Conservation (phyloP, 2,888 invertebrate species). For the Sphaerophoria rueppellii region DNA sequence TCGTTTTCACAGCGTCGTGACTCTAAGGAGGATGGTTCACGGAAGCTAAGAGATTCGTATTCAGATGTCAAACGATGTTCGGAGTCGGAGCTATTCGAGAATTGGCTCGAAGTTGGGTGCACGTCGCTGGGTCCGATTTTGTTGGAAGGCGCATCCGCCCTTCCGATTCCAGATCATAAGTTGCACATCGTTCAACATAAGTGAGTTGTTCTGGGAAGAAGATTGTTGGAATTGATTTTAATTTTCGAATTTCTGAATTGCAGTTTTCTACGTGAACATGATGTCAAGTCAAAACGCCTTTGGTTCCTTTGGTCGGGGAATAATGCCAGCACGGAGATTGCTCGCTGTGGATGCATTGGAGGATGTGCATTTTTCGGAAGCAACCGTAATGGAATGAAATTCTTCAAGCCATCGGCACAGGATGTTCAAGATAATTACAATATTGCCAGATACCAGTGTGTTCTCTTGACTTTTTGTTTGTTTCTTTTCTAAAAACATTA, state of each 20-base stretch:
- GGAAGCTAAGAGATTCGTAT: slow-evolving; percentile 79
- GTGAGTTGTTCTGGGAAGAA: slow-evolving; percentile 79
- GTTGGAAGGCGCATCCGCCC: slow-evolving; percentile 93
- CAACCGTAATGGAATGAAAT: slow-evolving; percentile 93
- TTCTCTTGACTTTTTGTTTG: slow-evolving; percentile 83
- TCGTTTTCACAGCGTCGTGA: slow-evolving; percentile 81
- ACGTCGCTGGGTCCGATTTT: slow-evolving; percentile 94
- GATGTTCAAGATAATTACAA: slow-evolving; percentile 92
- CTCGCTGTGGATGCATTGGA: slow-evolving; percentile 97
- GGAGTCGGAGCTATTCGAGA: slow-evolving; percentile 83
- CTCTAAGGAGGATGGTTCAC: slow-evolving; percentile 79
- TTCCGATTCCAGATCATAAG: slow-evolving; percentile 90
- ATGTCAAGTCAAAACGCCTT: slow-evolving; percentile 91
- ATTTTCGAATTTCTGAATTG: slow-evolving; percentile 49
- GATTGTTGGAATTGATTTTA: background rate
- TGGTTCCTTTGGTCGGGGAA: slow-evolving; percentile 95
- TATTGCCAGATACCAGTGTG: slow-evolving; percentile 85
- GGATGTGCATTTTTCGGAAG: slow-evolving; percentile 97
- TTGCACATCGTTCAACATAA: slow-evolving; percentile 91
- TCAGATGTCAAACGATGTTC: slow-evolving; percentile 78
- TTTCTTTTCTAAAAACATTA: background rate
- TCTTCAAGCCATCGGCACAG: slow-evolving; percentile 92
- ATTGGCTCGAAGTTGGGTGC: slow-evolving; percentile 96
- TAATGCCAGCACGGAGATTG: slow-evolving; percentile 84
- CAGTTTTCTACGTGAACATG: slow-evolving; percentile 90